A percentile compares a stretch with the other conserved stretches of the same genome.
These are phyloP conservation scores for Alca torda DNA, from an alignment of 2,797 vertebrate genomes.

Conservation along the genomic window DNA sequence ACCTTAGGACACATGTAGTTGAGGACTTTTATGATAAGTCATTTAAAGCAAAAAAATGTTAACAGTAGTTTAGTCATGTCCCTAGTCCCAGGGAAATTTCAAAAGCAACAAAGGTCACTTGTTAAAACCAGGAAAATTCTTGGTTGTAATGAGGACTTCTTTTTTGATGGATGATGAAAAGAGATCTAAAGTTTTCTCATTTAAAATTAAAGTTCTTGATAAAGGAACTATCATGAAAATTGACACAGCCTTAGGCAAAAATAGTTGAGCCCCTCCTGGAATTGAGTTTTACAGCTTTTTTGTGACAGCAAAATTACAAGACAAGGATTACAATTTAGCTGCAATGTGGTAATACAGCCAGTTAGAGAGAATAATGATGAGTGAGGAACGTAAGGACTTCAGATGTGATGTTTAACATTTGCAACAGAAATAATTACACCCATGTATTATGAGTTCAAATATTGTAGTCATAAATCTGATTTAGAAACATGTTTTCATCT, in stretches of 20 bases:
- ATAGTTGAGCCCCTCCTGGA: slow-evolving; percentile 67
- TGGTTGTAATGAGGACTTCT: slow-evolving; percentile 80
- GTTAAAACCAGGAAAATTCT: slow-evolving; percentile 69
- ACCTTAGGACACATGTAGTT: slow-evolving; percentile 66
- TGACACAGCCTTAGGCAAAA: slow-evolving; percentile 60
- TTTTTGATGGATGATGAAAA: slow-evolving; percentile 70
- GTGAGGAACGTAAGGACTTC: background rate
- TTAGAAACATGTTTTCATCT: background rate
- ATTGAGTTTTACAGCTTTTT: background rate
- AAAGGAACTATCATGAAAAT: slow-evolving; percentile 69
- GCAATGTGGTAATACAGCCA: background rate
- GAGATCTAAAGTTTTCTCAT: slow-evolving; percentile 59
- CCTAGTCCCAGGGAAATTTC: slow-evolving; percentile 74
- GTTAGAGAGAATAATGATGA: background rate
- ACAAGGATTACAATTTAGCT: background rate
- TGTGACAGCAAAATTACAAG: background rate
- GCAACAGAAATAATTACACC: background rate
- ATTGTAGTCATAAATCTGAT: background rate
- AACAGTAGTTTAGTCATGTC: slow-evolving; percentile 73
- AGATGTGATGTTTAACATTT: background rate
- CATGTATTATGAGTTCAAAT: background rate
- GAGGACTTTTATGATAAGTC: slow-evolving; percentile 56
- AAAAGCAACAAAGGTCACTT: slow-evolving; percentile 73
- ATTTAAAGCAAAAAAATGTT: slow-evolving; percentile 23
- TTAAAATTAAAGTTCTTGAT: slow-evolving; percentile 76